phyloP scores from a whole-genome alignment of 2,797 vertebrate species.

The Gila robusta region DNA sequence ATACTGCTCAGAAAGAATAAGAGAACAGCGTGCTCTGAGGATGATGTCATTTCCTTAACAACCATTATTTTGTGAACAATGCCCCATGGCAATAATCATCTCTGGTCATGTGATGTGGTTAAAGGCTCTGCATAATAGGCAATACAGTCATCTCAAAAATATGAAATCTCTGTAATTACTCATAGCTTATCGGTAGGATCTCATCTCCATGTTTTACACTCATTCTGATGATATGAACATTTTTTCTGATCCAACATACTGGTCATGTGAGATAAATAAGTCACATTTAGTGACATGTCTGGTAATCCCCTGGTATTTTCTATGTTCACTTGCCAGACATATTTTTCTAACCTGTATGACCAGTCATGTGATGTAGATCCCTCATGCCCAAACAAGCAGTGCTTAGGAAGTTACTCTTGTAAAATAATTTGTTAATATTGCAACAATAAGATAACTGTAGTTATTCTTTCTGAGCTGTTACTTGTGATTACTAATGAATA shows the following conservation, averaged over 20 bases:
- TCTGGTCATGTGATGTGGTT: slow-evolving; percentile 27
- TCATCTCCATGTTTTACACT: neutral
- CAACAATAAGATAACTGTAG: neutral
- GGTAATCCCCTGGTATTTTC: slow-evolving; percentile 4
- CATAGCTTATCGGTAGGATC: neutral
- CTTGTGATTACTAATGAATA: neutral
- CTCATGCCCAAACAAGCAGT: slow-evolving; percentile 6
- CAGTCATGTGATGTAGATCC: neutral
- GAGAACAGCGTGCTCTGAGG: neutral
- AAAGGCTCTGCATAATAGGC: neutral
- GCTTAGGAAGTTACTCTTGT: neutral
- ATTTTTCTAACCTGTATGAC: slow-evolving; percentile 2
- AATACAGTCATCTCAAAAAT: neutral
- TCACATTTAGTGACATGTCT: neutral
- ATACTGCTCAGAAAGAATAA: neutral
- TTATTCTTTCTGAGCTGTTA: neutral
- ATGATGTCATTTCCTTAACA: slow-evolving; percentile 9
- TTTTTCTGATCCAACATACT: neutral
- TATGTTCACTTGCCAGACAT: neutral
- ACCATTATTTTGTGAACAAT: slow-evolving; percentile 14
- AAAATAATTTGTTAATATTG: neutral
- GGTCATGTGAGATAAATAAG: neutral
- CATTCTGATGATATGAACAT: neutral
- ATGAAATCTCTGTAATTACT: neutral
- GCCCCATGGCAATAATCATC: neutral